Base-by-base conservation (phyloP, 2,797 vertebrate species). In the Platyrinchus mystaceus region DNA sequence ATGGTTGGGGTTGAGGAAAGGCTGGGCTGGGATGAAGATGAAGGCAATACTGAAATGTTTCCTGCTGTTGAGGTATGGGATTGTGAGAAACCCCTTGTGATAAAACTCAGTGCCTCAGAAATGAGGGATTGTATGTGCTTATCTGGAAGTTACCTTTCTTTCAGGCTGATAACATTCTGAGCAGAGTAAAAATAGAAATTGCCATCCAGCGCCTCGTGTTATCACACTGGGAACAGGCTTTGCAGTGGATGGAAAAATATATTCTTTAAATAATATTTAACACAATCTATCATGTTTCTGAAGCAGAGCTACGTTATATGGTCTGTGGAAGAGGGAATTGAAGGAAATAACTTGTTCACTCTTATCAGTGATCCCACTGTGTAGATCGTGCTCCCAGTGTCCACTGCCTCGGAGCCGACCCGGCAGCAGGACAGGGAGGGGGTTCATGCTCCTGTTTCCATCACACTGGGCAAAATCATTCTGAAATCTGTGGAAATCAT, bases 71-170 rank as follows among this genome's bases (percentile, higher is more conserved):
- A 80, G 71, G 28, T 49, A 20, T 13, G 76, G 9, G 80, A 30
- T n/a, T 41, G 63, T 53, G 63, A 84, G 67, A 82, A 68, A 58
- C 39, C 30, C 22, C 19, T 50, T 5, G 30, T 43, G 71, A 50
- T 62, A n/a, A 73, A 85, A 14, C 23, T 36, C 41, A 14, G 62
- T 21, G 37, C 49, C 37, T 78, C 67, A 15, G 71, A 19, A 77
- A n/a, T 0, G 2, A 76, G 81, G 63, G 77, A 13, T 10, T 44
- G 73, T 27, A 6, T 21, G 49, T 34, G 44, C 71, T 91, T 73
- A 43, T 14, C 94, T 92, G 60, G 63, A 66, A 75, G 53, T 47
- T 70, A 23, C 91, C 44, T 70, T 75, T 63, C 73, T 58, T 73
- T 36, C 44, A 11, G 2, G 49, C 60, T 67, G 80, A 74, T 90